A percentile compares a stretch with the other conserved stretches of the same genome.
Evolutionary conservation across 2,797 vertebrate species (phyloP).

Genomic region (Coilia nasus): DNA sequence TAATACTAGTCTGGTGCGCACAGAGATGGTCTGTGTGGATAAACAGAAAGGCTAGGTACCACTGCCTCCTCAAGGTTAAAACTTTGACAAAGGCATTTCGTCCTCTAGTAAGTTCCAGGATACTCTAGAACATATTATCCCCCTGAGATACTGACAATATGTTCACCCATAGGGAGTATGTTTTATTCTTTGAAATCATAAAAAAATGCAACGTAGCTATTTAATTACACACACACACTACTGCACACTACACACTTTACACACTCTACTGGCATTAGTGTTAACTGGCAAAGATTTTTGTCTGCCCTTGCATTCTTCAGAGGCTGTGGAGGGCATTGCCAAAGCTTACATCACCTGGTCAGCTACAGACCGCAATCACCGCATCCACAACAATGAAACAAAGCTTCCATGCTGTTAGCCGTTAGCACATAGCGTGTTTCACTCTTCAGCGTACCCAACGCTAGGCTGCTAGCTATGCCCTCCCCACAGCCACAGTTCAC

Average conservation of each 20-base stretch:
- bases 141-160: neutral
- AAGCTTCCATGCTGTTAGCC: conserved; percentile 2
- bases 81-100: conserved; percentile 2
- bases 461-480: neutral
- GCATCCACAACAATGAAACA: neutral
- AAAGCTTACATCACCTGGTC: neutral
- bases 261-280: neutral
- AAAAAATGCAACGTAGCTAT: neutral
- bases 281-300: neutral
- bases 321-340: neutral
- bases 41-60: neutral
- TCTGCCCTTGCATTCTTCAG: neutral
- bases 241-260: neutral
- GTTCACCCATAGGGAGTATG: neutral
- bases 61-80: neutral
- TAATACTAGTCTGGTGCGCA: neutral
- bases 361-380: neutral
- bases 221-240: neutral
- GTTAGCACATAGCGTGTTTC: neutral
- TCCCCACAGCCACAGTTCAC: neutral
- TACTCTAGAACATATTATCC: neutral
- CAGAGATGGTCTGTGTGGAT: neutral
- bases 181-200: neutral
- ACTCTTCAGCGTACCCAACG: neutral
- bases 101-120: neutral